Conservation (phyloP, 2,888 invertebrate genomes). For the Dryococelus australis region DNA sequence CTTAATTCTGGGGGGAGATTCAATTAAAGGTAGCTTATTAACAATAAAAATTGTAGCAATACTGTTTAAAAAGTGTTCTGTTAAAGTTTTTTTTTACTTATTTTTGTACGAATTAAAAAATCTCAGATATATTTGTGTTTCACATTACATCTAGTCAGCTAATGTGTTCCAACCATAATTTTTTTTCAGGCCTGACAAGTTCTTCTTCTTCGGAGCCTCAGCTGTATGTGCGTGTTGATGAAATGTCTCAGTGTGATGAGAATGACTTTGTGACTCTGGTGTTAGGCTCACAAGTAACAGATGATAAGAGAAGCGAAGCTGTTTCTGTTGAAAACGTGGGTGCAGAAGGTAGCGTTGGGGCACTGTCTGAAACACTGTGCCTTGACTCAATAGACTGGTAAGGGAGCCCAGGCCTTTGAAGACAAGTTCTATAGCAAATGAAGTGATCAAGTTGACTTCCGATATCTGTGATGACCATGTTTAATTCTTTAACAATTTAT, state of each 20-base stretch:
- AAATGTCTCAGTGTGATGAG: slow-evolving; percentile 33
- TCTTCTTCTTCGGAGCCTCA: slow-evolving; percentile 27
- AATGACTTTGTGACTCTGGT: slow-evolving; percentile 22
- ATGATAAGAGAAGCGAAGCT: slow-evolving; percentile 7
- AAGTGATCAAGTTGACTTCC: too few species aligned
- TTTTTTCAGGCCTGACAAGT: slow-evolving; percentile 22
- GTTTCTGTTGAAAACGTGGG: neutral
- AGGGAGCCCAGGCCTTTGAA: neutral
- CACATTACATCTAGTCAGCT: too few species aligned
- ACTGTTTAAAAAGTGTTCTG: too few species aligned
- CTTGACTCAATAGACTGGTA: neutral
- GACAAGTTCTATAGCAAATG: too few species aligned
- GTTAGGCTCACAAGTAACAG: neutral
- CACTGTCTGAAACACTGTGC: neutral
- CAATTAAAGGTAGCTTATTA: too few species aligned
- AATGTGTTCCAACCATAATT: neutral
- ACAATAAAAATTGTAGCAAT: too few species aligned
- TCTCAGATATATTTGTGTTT: too few species aligned
- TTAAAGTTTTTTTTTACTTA: too few species aligned
- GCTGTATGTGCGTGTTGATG: slow-evolving; percentile 24
- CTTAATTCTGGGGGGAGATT: too few species aligned
- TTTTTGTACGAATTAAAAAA: too few species aligned
- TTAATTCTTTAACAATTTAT: too few species aligned
- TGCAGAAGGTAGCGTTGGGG: neutral
- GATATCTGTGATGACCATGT: too few species aligned